These are phyloP conservation scores for Neria commutata DNA, from an alignment of 2,888 invertebrate species.

Conservation along the genomic window DNA sequence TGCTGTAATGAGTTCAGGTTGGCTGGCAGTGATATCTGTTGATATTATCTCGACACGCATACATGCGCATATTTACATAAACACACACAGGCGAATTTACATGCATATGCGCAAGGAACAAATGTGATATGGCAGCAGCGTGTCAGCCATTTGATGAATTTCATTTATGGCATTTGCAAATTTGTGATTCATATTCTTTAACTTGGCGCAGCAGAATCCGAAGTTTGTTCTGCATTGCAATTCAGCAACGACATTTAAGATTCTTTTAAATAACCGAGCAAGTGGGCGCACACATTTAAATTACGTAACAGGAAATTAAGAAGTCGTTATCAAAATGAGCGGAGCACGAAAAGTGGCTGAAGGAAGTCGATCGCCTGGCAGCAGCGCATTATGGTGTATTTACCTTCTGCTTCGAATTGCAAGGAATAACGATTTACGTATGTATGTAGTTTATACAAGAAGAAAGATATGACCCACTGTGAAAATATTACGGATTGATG, in stretches of 20 bases:
- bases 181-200: constrained; percentile 9
- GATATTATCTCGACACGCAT: not conserved
- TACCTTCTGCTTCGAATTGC: no score
- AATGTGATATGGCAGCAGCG: not conserved
- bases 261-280: constrained; percentile 31
- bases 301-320: constrained; percentile 51
- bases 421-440: no score
- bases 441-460: no score
- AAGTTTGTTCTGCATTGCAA: constrained; percentile 26
- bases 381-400: no score
- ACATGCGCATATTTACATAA: not conserved
- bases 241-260: no score
- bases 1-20: not conserved
- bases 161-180: constrained; percentile 10
- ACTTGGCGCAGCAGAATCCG: not conserved
- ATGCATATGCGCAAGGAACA: not conserved
- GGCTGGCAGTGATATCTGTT: not conserved
- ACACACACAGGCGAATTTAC: not conserved
- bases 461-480: no score
- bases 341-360: no score
- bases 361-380: no score
- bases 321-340: constrained; percentile 23
- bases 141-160: constrained; percentile 3
- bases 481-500: no score
- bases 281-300: constrained; percentile 38